These are phyloP conservation scores for Cerceris rybyensis DNA, from an alignment of 2,888 invertebrate species.

Conservation along the genomic window DNA sequence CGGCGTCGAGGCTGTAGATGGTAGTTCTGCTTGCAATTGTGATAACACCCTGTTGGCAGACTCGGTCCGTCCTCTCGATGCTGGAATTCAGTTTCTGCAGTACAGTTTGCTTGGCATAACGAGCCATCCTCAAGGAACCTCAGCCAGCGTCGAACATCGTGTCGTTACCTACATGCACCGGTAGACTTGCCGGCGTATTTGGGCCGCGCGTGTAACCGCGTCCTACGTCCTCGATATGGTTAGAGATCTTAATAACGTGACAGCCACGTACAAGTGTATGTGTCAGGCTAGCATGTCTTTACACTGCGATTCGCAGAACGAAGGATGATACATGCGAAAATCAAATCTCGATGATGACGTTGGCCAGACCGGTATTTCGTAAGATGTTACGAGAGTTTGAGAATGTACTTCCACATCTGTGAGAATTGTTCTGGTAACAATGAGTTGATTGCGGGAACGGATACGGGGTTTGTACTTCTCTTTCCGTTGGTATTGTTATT, in stretches of 20 bases:
- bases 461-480: too few relatives aligned
- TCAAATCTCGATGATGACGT: too few relatives aligned
- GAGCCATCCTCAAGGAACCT: slow-evolving; percentile 49
- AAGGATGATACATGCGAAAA: background rate
- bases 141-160: slow-evolving; percentile 38
- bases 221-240: slow-evolving; percentile 23
- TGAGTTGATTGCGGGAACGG: too few relatives aligned
- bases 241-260: slow-evolving; percentile 52
- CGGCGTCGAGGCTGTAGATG: slow-evolving; percentile 20
- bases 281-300: slow-evolving; percentile 12
- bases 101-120: slow-evolving; percentile 58
- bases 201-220: slow-evolving; percentile 31
- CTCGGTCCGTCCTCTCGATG: slow-evolving; percentile 29
- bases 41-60: slow-evolving; percentile 60
- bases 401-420: too few relatives aligned
- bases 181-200: slow-evolving; percentile 26
- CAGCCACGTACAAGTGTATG: slow-evolving; percentile 8
- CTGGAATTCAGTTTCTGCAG: slow-evolving; percentile 50
- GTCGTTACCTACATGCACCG: slow-evolving; percentile 40
- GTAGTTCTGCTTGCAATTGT: slow-evolving; percentile 61
- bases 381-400: too few relatives aligned
- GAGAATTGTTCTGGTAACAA: too few relatives aligned
- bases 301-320: background rate
- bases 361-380: too few relatives aligned
- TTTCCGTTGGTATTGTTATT: too few relatives aligned